Percentiles rank a stretch among this genome's conserved stretches.
phyloP scores from a whole-genome alignment of 2,113 vertebrate species.

The Camelus dromedarius region DNA sequence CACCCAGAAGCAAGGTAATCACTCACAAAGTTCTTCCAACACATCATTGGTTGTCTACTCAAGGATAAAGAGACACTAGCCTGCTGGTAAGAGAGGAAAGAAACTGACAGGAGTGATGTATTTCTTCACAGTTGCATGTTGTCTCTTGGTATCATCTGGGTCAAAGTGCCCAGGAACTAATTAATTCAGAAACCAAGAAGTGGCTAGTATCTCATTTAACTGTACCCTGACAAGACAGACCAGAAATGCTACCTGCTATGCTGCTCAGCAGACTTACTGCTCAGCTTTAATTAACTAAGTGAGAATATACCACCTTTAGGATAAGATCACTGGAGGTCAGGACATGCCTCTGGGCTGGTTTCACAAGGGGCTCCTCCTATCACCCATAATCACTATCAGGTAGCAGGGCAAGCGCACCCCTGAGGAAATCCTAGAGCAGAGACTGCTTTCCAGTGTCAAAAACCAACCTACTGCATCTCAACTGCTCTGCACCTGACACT shows the following conservation, averaged over 20 bases:
- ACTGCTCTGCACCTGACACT: background rate
- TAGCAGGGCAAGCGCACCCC: background rate
- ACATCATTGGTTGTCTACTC: slow-evolving; percentile 7
- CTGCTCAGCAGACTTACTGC: background rate
- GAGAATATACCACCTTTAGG: background rate
- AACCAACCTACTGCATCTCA: background rate
- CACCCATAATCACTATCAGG: background rate
- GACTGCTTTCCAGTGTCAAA: background rate
- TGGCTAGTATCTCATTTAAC: background rate
- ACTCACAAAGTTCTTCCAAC: slow-evolving; percentile 72
- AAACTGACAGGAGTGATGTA: background rate
- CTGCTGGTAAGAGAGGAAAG: background rate
- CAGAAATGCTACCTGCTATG: background rate
- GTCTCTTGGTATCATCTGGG: slow-evolving; percentile 48
- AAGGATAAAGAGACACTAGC: background rate
- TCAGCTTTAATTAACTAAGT: slow-evolving; percentile 4
- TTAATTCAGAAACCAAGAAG: slow-evolving; percentile 39
- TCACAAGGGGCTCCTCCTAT: background rate
- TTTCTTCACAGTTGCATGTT: slow-evolving; percentile 39
- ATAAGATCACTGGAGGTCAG: background rate
- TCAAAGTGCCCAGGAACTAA: slow-evolving; percentile 23
- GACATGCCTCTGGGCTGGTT: background rate
- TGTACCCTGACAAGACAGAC: background rate
- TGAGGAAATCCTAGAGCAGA: slow-evolving; percentile 6
- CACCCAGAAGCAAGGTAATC: slow-evolving; percentile 66